Percentiles rank a stretch among this genome's conserved stretches.
phyloP scores from a whole-genome alignment of 2,888 invertebrate species.

The Drosophila percnosoma region DNA sequence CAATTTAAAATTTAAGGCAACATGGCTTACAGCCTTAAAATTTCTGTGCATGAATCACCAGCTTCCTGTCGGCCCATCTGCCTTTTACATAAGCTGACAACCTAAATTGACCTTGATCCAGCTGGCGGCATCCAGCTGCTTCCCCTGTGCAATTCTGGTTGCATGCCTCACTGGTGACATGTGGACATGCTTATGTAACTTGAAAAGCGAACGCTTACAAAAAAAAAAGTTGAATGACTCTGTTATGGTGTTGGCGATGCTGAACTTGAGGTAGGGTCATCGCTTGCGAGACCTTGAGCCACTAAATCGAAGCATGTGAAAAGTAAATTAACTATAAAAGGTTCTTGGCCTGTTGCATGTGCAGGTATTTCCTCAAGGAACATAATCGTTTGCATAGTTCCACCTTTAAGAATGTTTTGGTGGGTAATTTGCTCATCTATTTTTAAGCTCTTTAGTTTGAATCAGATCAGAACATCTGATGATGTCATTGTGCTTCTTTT shows the following conservation, averaged over 20 bases:
- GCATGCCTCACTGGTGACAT: slow-evolving; percentile 55
- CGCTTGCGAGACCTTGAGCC: slow-evolving; percentile 38
- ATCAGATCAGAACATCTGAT: slow-evolving; percentile 39
- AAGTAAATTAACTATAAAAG: slow-evolving; percentile 61
- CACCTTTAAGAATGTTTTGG: slow-evolving; percentile 59
- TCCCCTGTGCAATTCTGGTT: slow-evolving; percentile 34
- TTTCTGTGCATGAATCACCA: slow-evolving; percentile 46
- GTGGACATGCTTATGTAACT: slow-evolving; percentile 64
- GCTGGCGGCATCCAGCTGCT: slow-evolving; percentile 23
- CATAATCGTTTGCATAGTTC: slow-evolving; percentile 29
- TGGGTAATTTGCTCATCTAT: slow-evolving; percentile 20
- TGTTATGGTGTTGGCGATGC: slow-evolving; percentile 20
- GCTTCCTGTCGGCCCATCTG: slow-evolving; percentile 39
- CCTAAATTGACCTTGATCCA: slow-evolving; percentile 59
- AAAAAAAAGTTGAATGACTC: slow-evolving; percentile 69
- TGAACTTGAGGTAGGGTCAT: slow-evolving; percentile 61
- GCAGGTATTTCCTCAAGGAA: slow-evolving; percentile 36
- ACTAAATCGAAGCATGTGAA: slow-evolving; percentile 22
- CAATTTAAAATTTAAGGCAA: slow-evolving; percentile 54
- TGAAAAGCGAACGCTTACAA: slow-evolving; percentile 20
- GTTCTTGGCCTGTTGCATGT: slow-evolving; percentile 31
- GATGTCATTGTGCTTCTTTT: slow-evolving; percentile 53
- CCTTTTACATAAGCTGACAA: slow-evolving; percentile 30
- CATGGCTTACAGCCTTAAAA: slow-evolving; percentile 41
- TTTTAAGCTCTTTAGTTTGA: slow-evolving; percentile 13